phyloP scores from a whole-genome alignment of 2,797 vertebrate genomes.

The Megalops cyprinoides region DNA sequence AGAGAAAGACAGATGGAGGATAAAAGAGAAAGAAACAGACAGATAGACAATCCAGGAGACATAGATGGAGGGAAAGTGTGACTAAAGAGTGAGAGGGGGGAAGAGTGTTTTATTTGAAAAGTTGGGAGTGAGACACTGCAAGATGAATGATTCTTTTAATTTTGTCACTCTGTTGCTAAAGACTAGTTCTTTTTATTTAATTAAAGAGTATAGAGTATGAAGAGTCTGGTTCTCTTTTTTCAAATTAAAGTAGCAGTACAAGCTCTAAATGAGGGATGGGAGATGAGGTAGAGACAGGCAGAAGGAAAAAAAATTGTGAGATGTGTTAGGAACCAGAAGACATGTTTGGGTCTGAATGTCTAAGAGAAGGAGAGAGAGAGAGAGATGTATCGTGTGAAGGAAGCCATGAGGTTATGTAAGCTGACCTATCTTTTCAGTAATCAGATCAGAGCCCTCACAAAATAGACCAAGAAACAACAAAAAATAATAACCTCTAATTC shows the following conservation, averaged over 20 bases:
- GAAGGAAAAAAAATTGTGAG: background rate
- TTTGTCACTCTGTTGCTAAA: background rate
- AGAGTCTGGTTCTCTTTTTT: background rate
- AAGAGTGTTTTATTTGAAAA: background rate
- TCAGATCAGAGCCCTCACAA: constrained; percentile 26
- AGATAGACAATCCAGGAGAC: background rate
- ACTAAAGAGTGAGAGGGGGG: background rate
- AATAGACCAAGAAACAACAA: background rate
- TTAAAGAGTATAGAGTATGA: too few species aligned
- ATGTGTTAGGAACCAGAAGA: background rate
- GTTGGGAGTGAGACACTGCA: background rate
- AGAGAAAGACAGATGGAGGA: background rate
- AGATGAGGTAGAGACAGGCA: background rate
- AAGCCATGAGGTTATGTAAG: background rate
- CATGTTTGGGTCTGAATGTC: too few species aligned
- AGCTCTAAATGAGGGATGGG: too few species aligned
- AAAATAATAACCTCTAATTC: background rate
- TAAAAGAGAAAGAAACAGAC: background rate
- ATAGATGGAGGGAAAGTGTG: background rate
- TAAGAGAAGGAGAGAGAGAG: too few species aligned
- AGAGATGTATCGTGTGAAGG: background rate
- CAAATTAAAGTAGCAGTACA: background rate
- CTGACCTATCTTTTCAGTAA: constrained; percentile 24
- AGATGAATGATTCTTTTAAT: background rate
- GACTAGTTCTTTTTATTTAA: too few species aligned